Evolutionary conservation across 1,140 invertebrate genomes (phyloP).

Genomic region (Calycopis cecrops): DNA sequence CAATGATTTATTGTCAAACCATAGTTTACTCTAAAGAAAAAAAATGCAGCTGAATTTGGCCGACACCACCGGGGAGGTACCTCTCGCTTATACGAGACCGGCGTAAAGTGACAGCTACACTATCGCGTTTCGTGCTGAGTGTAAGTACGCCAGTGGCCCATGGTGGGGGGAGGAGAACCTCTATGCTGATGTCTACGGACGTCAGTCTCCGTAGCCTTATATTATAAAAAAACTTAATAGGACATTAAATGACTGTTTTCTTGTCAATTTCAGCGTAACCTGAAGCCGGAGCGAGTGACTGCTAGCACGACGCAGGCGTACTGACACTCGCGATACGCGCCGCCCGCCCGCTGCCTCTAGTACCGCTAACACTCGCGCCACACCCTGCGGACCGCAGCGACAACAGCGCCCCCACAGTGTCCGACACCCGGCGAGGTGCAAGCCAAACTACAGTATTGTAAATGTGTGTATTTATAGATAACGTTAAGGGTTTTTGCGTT

Average conservation of each 20-base stretch:
- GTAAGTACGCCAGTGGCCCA: too few relatives aligned
- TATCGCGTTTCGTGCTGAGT: too few relatives aligned
- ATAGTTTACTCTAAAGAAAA: too few relatives aligned
- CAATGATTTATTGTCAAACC: too few relatives aligned
- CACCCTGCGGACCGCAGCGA: slow-evolving; percentile 10
- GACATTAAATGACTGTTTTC: slow-evolving; percentile 2
- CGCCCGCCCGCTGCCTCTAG: slow-evolving; percentile 56
- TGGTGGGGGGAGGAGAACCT: too few relatives aligned
- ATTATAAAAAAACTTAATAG: not conserved
- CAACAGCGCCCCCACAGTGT: slow-evolving; percentile 3
- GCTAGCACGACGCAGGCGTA: slow-evolving; percentile 68
- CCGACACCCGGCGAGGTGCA: slow-evolving; percentile 10
- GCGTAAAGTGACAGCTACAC: too few relatives aligned
- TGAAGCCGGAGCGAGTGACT: slow-evolving; percentile 58
- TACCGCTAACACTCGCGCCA: slow-evolving; percentile 17
- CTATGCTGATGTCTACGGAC: too few relatives aligned
- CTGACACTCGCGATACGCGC: slow-evolving; percentile 53
- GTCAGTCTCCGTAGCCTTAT: too few relatives aligned
- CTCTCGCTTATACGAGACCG: too few relatives aligned
- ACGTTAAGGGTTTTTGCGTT: slow-evolving; percentile 16
- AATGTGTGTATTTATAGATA: slow-evolving; percentile 29
- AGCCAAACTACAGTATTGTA: slow-evolving; percentile 37
- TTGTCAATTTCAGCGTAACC: slow-evolving; percentile 48
- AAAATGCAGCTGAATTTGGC: too few relatives aligned
- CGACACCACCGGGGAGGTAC: too few relatives aligned